phyloP scores from a whole-genome alignment of 2,888 invertebrate species.

The Odontomyia ornata region DNA sequence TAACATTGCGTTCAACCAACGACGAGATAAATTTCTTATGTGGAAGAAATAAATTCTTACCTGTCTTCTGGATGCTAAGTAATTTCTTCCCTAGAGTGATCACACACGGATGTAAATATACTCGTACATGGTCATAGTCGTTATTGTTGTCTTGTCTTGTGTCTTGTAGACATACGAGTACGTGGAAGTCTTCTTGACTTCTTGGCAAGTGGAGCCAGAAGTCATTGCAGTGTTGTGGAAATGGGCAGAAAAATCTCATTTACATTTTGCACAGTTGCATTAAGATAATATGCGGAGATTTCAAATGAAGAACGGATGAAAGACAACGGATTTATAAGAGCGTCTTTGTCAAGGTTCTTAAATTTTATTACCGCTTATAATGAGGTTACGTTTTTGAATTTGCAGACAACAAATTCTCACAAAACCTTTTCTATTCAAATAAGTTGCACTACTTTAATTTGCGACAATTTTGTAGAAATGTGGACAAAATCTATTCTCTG shows the following conservation, averaged over 20 bases:
- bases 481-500: too few species aligned
- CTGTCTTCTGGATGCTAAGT: constrained; percentile 5
- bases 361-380: too few species aligned
- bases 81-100: constrained; percentile 25
- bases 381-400: too few species aligned
- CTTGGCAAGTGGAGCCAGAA: too few species aligned
- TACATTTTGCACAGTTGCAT: constrained; percentile 21
- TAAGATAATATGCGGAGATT: background rate
- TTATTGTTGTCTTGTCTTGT: background rate
- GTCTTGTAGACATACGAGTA: background rate
- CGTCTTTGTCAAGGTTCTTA: too few species aligned
- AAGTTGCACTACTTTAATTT: too few species aligned
- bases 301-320: too few species aligned
- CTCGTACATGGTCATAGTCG: background rate
- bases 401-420: too few species aligned
- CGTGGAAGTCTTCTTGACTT: too few species aligned
- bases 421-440: too few species aligned
- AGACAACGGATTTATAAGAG: too few species aligned
- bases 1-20: background rate
- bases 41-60: constrained; percentile 33
- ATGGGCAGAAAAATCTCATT: background rate
- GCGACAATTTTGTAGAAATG: too few species aligned
- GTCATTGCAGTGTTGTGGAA: background rate
- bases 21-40: constrained; percentile 25
- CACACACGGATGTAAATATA: background rate